A percentile compares a stretch with the other conserved stretches of the same genome.
Evolutionary conservation across 2,888 invertebrate genomes (phyloP).

Genomic region (Eristalis intricaria): DNA sequence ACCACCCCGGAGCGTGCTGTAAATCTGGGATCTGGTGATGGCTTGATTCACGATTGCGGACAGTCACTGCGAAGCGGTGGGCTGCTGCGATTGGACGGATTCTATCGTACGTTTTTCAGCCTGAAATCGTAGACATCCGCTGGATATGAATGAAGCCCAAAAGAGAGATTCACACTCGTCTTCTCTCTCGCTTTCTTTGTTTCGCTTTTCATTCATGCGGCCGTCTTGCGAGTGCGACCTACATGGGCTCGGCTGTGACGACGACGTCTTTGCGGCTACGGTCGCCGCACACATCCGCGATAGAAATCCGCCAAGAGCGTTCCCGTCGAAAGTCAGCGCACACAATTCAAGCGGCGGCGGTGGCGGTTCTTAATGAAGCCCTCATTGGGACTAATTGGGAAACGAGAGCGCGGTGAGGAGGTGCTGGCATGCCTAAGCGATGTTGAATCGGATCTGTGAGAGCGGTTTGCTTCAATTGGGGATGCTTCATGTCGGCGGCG

Average conservation of each 20-base stretch:
- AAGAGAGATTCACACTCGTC: not conserved
- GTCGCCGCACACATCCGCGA: not conserved
- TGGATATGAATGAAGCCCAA: slow-evolving; percentile 7
- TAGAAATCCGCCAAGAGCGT: slow-evolving; percentile 25
- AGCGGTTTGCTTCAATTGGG: slow-evolving; percentile 28
- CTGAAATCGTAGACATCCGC: slow-evolving; percentile 6
- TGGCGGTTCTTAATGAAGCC: slow-evolving; percentile 43
- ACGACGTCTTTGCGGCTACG: not conserved
- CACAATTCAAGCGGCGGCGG: slow-evolving; percentile 33
- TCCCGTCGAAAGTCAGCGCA: slow-evolving; percentile 12
- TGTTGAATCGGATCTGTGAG: slow-evolving; percentile 6
- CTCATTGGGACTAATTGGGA: slow-evolving; percentile 62
- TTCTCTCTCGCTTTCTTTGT: not conserved
- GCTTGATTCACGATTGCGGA: slow-evolving; percentile 31
- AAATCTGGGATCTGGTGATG: slow-evolving; percentile 14
- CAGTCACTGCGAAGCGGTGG: slow-evolving; percentile 1
- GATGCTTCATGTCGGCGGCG: not conserved
- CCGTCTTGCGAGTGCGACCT: not conserved
- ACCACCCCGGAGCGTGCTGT: not conserved
- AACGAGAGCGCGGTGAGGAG: not conserved
- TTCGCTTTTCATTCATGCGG: slow-evolving; percentile 16
- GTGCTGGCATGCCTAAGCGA: not conserved
- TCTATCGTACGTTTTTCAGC: slow-evolving; percentile 49
- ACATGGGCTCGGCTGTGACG: slow-evolving; percentile 6
- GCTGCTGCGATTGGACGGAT: slow-evolving; percentile 35